A percentile compares a stretch with the other conserved stretches of the same genome.
Conservation (phyloP, 2,797 vertebrate species). For the Mus spretus region DNA sequence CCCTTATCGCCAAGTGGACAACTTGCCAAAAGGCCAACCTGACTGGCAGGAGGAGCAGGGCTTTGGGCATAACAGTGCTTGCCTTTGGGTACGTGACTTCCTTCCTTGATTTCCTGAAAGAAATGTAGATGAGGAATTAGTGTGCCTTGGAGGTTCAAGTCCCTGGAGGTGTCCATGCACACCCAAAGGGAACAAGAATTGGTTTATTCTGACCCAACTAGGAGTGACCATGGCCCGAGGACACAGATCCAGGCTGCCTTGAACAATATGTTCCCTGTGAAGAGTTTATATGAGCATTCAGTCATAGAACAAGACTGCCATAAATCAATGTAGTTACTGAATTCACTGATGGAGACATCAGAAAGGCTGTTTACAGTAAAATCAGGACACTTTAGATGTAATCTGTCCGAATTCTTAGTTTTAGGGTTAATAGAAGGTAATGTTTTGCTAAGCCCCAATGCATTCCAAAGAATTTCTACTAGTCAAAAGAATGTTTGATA, state of each 20-base stretch:
- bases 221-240: background rate
- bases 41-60: background rate
- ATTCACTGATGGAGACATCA: background rate
- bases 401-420: background rate
- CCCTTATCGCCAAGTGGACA: background rate
- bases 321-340: background rate
- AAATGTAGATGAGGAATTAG: background rate
- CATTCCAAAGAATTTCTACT: background rate
- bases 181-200: background rate
- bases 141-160: background rate
- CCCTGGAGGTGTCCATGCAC: background rate
- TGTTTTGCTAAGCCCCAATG: background rate
- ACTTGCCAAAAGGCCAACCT: background rate
- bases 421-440: background rate
- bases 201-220: background rate
- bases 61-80: background rate
- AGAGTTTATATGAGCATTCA: background rate
- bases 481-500: background rate
- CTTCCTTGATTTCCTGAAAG: conserved; percentile 26
- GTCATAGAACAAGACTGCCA: background rate
- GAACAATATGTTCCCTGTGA: background rate
- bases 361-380: background rate
- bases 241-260: background rate
- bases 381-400: background rate
- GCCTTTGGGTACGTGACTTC: background rate